Evolutionary conservation across 2,888 invertebrate genomes (phyloP).

Genomic region (Sphecodes monilicornis): DNA sequence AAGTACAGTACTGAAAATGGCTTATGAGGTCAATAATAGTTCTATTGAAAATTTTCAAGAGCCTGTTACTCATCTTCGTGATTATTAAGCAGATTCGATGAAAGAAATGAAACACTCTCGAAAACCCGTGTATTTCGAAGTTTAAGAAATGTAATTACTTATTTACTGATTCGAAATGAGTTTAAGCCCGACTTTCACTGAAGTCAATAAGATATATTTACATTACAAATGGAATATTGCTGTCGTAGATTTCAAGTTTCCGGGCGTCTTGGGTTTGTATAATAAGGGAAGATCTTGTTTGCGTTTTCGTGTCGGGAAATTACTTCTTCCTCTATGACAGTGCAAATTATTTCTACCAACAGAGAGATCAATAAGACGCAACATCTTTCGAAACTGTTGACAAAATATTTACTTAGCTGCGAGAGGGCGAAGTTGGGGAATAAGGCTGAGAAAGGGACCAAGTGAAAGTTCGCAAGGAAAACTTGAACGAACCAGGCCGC

Average conservation of each 20-base stretch:
- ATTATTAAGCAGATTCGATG: not conserved
- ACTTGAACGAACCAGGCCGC: constrained; percentile 67
- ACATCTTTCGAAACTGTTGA: constrained; percentile 60
- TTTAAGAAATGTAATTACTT: not conserved
- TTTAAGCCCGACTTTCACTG: not conserved
- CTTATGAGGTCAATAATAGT: not conserved
- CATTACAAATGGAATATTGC: not conserved
- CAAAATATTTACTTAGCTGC: constrained; percentile 67
- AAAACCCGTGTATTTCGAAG: not conserved
- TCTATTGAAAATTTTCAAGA: not conserved
- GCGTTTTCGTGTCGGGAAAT: constrained; percentile 5
- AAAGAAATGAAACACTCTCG: not conserved
- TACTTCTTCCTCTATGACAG: constrained; percentile 21
- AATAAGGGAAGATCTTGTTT: not conserved
- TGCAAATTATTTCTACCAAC: constrained; percentile 26
- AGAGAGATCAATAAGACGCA: constrained; percentile 45
- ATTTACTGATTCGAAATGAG: not conserved
- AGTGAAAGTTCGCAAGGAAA: constrained; percentile 72
- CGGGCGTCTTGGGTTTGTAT: not conserved
- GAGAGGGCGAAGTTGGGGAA: constrained; percentile 46
- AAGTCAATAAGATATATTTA: not conserved
- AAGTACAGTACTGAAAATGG: too few species aligned
- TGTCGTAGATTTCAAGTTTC: not conserved
- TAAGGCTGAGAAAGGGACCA: constrained; percentile 54
- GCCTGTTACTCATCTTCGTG: not conserved